phyloP scores from a whole-genome alignment of 2,888 invertebrate species.

The Agriopis leucophaearia region DNA sequence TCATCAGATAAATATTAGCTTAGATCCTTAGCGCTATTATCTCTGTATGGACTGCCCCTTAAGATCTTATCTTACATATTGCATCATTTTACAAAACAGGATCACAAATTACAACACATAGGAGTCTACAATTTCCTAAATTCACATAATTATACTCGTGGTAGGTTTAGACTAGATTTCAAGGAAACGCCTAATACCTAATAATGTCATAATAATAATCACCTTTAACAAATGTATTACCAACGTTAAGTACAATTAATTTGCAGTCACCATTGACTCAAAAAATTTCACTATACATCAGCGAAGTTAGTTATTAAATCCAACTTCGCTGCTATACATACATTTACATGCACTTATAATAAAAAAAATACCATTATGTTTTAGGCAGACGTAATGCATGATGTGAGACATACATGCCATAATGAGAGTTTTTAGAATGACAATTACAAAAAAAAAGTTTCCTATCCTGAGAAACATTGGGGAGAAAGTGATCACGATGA shows the following conservation, averaged over 20 bases:
- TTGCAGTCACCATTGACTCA: background rate
- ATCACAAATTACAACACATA: conserved; percentile 31
- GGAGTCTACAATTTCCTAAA: background rate
- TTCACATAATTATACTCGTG: background rate
- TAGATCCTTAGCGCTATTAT: background rate
- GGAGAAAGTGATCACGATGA: too few species aligned
- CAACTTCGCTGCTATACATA: too few species aligned
- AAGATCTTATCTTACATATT: background rate
- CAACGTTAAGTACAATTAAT: background rate
- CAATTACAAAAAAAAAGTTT: too few species aligned
- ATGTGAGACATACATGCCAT: background rate
- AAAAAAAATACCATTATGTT: background rate
- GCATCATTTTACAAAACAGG: conserved; percentile 4
- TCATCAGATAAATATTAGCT: background rate
- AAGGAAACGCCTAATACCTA: background rate
- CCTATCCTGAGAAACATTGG: too few species aligned
- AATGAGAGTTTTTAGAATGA: background rate
- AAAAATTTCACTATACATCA: background rate
- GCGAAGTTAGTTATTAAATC: too few species aligned
- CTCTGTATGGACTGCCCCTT: background rate
- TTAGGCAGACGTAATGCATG: background rate
- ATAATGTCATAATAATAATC: too few species aligned
- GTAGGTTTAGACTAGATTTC: conserved; percentile 6
- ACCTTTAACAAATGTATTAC: background rate
- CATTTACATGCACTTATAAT: background rate